Base-by-base conservation (phyloP, 2,888 invertebrate species). In the Erannis defoliaria region DNA sequence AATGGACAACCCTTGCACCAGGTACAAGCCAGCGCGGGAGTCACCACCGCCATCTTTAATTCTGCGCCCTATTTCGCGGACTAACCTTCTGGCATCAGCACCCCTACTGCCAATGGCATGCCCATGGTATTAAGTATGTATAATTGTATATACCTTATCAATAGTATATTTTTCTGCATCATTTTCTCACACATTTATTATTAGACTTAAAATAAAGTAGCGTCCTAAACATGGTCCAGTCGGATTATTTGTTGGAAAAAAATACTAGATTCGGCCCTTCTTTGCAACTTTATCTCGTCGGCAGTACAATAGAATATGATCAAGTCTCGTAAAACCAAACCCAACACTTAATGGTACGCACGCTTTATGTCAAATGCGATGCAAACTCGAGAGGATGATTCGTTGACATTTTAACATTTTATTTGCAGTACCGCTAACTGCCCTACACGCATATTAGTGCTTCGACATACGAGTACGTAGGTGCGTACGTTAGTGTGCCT, bases 231-330 rank as follows among this genome's bases (percentile, higher is more conserved):
- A n/a, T n/a, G n/a, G n/a, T n/a, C n/a, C n/a, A n/a, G n/a, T n/a
- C n/a, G n/a, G n/a, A n/a, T n/a, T n/a, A 26, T 33, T 5, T 5
- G n/a, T 35, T n/a, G n/a, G n/a, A 54, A 38, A 45, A 50, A 42
- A 14, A 9, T 35, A 58, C 68, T 61, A 45, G 79, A 71, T 85
- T 62, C 86, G 77, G 68, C 73, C 80, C 84, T 62, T 71, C 31
- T 55, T 48, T 66, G 78, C 76, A 84, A 83, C 80, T 78, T 82
- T 80, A 88, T 85, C 78, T 83, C 70, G 72, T 79, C 77, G 76
- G 78, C 72, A 74, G 75, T 81, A 89, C 85, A 88, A 86, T 87
- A 78, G 83, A 84, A 82, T 83, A 82, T 83, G 85, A 82, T 84
- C 74, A 84, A 82, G 71, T 74, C 82, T 88, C 82, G 83, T 86